Percentiles rank a stretch among this genome's conserved stretches.
These are phyloP conservation scores for Amphimedon queenslandica DNA, from an alignment of 37 sponge, comb jelly and placozoan genomes.

Conservation along the genomic window DNA sequence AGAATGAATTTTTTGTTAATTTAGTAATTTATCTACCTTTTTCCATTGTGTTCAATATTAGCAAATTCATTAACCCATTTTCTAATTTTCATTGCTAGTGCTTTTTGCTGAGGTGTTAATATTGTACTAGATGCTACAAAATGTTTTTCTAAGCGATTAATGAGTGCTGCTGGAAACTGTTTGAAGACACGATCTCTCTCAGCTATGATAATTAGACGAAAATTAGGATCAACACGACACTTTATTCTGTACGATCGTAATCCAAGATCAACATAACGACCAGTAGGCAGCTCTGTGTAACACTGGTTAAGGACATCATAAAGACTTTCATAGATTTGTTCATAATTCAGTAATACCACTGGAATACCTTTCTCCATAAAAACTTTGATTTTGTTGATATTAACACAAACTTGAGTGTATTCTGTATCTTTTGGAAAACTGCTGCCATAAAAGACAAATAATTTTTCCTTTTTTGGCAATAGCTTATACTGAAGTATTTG, in stretches of 20 bases:
- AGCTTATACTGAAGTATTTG: slow-evolving; percentile 45
- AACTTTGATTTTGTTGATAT: slow-evolving; percentile 45
- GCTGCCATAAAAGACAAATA: slow-evolving; percentile 36
- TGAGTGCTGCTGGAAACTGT: slow-evolving; percentile 3
- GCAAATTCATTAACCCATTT: slow-evolving; percentile 27
- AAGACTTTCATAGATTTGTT: slow-evolving; percentile 53
- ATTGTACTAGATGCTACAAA: background rate
- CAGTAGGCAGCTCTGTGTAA: slow-evolving; percentile 5
- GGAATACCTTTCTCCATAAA: slow-evolving; percentile 33
- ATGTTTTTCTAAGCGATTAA: slow-evolving; percentile 7
- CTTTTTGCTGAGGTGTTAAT: background rate
- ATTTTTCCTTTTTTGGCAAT: slow-evolving; percentile 5
- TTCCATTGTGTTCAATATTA: background rate
- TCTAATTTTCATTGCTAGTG: background rate
- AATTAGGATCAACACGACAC: slow-evolving; percentile 1
- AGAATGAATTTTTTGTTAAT: background rate
- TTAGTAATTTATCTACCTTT: background rate
- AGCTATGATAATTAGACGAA: slow-evolving; percentile 7
- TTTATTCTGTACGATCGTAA: slow-evolving; percentile 4
- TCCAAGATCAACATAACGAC: slow-evolving; percentile 13
- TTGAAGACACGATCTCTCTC: background rate
- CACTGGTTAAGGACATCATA: slow-evolving; percentile 52
- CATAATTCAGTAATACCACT: slow-evolving; percentile 37
- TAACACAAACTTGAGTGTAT: slow-evolving; percentile 52
- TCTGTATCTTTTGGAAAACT: slow-evolving; percentile 50